Percentiles rank a stretch among this genome's conserved stretches.
Evolutionary conservation across 2,797 vertebrate species (phyloP).

Genomic region (Antrozous pallidus): DNA sequence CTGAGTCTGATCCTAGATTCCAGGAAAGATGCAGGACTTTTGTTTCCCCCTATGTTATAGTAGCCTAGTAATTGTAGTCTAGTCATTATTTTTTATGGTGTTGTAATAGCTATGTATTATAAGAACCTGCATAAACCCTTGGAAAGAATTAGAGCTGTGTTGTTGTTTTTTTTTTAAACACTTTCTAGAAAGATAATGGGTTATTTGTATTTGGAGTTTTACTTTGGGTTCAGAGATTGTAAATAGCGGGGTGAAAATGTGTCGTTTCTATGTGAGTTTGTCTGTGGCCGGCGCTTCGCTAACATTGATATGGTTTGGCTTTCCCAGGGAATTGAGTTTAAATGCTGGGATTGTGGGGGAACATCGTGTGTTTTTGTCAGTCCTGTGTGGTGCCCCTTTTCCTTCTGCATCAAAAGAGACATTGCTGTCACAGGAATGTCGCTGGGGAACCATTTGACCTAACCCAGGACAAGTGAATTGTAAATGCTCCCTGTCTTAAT

Average conservation of each 20-base stretch:
- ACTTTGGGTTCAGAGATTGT: constrained; percentile 12
- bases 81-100: constrained; percentile 4
- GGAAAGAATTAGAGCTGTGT: not conserved
- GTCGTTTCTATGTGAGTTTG: not conserved
- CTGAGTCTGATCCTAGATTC: constrained; percentile 60
- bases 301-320: not conserved
- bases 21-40: constrained; percentile 59
- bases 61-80: not conserved
- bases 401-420: not conserved
- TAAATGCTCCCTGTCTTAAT: not conserved
- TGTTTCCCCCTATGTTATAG: constrained; percentile 41
- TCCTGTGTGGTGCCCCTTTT: not conserved
- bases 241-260: not conserved
- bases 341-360: not conserved
- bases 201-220: not conserved
- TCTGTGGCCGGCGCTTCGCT: not conserved
- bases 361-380: not conserved
- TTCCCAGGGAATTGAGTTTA: not conserved
- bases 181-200: not conserved
- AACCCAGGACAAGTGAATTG: not conserved
- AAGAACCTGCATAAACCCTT: not conserved
- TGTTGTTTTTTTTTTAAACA: not conserved
- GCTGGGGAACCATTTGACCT: not conserved
- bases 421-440: not conserved
- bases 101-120: constrained; percentile 11